Conservation (phyloP, 2,888 invertebrate genomes). For the Trichopria drosophilae region DNA sequence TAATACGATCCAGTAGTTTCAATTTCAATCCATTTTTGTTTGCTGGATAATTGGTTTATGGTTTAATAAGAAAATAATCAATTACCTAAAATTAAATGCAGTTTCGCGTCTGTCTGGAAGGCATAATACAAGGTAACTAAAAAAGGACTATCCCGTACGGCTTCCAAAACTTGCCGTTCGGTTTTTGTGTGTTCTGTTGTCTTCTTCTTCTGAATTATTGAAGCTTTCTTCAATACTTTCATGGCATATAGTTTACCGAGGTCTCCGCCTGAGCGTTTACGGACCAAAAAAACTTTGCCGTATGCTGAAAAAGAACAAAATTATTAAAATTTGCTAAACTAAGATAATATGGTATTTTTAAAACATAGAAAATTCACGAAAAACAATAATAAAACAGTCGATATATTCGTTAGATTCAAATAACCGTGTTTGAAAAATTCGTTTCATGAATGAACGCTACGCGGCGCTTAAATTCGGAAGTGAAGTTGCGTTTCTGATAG, state of each 20-base stretch:
- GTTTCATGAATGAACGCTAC: too few species aligned
- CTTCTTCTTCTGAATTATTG: constrained; percentile 92
- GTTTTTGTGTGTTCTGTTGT: constrained; percentile 97
- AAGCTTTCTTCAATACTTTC: constrained; percentile 96
- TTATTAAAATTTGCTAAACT: neutral
- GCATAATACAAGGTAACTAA: constrained; percentile 97
- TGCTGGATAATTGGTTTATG: neutral
- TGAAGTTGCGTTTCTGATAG: too few species aligned
- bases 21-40: neutral
- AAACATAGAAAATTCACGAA: neutral
- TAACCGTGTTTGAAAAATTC: too few species aligned
- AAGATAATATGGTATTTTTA: neutral
- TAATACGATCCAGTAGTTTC: too few species aligned
- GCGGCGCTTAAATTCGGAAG: too few species aligned
- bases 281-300: constrained; percentile 93
- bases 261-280: constrained; percentile 86
- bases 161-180: constrained; percentile 94
- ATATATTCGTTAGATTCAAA: too few species aligned
- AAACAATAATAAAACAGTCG: neutral
- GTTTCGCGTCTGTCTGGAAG: constrained; percentile 95
- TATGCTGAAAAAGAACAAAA: constrained; percentile 71
- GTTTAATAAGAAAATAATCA: constrained; percentile 33
- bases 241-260: constrained; percentile 92
- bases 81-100: constrained; percentile 95
- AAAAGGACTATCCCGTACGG: constrained; percentile 92